Conservation (phyloP, 2,888 invertebrate genomes). For the Ochlodes sylvanus region DNA sequence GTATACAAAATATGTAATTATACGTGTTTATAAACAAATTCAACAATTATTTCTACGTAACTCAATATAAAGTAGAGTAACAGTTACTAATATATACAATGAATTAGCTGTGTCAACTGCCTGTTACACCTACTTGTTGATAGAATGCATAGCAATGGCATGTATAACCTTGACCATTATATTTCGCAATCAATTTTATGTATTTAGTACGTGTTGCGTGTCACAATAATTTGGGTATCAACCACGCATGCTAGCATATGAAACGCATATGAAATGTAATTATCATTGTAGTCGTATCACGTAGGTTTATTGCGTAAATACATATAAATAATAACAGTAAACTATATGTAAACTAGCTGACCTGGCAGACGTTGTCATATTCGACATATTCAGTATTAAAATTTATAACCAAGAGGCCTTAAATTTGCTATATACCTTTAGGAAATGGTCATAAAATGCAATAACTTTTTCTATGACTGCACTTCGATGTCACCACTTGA, state of each 20-base stretch:
- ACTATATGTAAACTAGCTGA: too few species aligned
- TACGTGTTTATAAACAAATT: too few species aligned
- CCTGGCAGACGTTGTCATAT: too few species aligned
- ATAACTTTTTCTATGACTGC: too few species aligned
- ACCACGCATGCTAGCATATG: conserved; percentile 13
- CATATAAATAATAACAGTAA: background rate
- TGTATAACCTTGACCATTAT: conserved; percentile 47
- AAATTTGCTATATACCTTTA: too few species aligned
- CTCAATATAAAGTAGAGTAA: too few species aligned
- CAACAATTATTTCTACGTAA: too few species aligned
- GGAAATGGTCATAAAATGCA: too few species aligned
- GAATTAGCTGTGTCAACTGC: conserved; percentile 9
- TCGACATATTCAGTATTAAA: too few species aligned
- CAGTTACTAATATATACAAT: background rate
- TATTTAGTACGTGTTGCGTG: conserved; percentile 40
- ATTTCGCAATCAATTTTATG: conserved; percentile 40
- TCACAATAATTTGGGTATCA: conserved; percentile 34
- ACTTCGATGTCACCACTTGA: too few species aligned
- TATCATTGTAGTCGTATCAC: background rate
- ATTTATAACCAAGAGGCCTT: too few species aligned
- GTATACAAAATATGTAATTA: too few species aligned
- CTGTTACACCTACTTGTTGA: conserved; percentile 13
- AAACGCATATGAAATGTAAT: conserved; percentile 18
- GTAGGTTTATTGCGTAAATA: conserved; percentile 1
- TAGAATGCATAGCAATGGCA: conserved; percentile 19